Base-by-base conservation (phyloP, 2,888 invertebrate species). In the Fragum whitleyi region DNA sequence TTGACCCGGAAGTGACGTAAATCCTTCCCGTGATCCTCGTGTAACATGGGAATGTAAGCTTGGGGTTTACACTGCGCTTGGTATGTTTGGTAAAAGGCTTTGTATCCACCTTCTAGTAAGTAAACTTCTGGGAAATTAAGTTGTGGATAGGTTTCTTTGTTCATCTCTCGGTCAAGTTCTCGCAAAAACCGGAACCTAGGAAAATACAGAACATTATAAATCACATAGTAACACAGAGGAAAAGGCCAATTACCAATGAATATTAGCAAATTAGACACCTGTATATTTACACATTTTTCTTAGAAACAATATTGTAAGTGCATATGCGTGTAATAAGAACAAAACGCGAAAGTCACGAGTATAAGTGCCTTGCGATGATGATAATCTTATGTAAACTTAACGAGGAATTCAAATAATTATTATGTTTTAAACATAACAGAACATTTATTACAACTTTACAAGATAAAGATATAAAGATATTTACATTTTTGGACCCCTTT, bases 61-160 rank as follows among this genome's bases (percentile, higher is more conserved):
- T 95, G 94, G 0, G 97, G 97, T 51, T 95, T 96, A 91, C 97
- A 97, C 57, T 97, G 94, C 0, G 95, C 94, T n/a, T 96, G 82
- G 3, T 87, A 29, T 55, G 32, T 23, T 51, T 26, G 57, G 93
- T 95, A 98, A 95, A 99, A 98, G 32, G 95, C 95, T 91, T 97
- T 96, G 94, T 98, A 98, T 59, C 97, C 97, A 1, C 97, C 97
- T 91, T 97, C 96, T 26, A 99, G 95, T 1, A 99, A 95, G 94
- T 99, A 99, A 1, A 98, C 95, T 94, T 99, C 99, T 0, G 99
- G 98, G 95, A 97, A 98, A 92, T 96, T 95, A 0, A 99, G 95
- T 0, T 96, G 95, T 0, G 99, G 99, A 94, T 98, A 98, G 79
- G 95, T 95, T 70, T 96, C 96, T 78, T 95, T 96, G 94, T 99